Evolutionary conservation across 2,888 invertebrate genomes (phyloP).

Genomic region (Drosophila helvetica): DNA sequence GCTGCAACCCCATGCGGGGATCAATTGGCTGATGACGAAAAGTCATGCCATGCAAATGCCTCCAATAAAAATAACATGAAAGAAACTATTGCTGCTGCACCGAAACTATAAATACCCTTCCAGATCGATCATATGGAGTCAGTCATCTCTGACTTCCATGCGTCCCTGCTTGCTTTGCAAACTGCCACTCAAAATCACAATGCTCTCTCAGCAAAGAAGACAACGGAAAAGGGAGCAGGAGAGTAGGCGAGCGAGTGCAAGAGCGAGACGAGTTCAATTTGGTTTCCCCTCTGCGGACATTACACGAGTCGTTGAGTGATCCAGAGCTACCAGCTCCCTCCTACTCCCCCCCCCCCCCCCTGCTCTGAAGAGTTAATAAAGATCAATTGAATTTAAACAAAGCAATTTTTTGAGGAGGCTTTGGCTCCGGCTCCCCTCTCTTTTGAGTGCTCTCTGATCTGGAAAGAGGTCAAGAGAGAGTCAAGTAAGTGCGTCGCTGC

Average conservation of each 20-base stretch:
- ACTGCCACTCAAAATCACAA: background rate
- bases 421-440: background rate
- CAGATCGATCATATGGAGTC: background rate
- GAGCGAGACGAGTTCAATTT: slow-evolving; percentile 31
- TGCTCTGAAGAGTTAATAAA: slow-evolving; percentile 64
- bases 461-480: slow-evolving; percentile 33
- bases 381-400: slow-evolving; percentile 80
- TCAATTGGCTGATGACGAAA: slow-evolving; percentile 66
- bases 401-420: slow-evolving; percentile 44
- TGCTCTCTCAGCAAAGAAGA: background rate
- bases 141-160: background rate
- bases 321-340: slow-evolving; percentile 3
- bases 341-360: slow-evolving; percentile 12
- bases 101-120: background rate
- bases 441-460: slow-evolving; percentile 1
- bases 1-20: slow-evolving; percentile 49
- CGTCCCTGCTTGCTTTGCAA: background rate
- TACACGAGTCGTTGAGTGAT: slow-evolving; percentile 42
- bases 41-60: slow-evolving; percentile 71
- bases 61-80: slow-evolving; percentile 30
- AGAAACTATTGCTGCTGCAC: slow-evolving; percentile 29
- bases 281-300: slow-evolving; percentile 30
- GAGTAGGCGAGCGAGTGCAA: slow-evolving; percentile 12
- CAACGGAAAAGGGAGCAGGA: slow-evolving; percentile 15
- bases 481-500: slow-evolving; percentile 59